A percentile compares a stretch with the other conserved stretches of the same genome.
Evolutionary conservation across 2,888 invertebrate genomes (phyloP).

Genomic region (Neoascia interrupta): DNA sequence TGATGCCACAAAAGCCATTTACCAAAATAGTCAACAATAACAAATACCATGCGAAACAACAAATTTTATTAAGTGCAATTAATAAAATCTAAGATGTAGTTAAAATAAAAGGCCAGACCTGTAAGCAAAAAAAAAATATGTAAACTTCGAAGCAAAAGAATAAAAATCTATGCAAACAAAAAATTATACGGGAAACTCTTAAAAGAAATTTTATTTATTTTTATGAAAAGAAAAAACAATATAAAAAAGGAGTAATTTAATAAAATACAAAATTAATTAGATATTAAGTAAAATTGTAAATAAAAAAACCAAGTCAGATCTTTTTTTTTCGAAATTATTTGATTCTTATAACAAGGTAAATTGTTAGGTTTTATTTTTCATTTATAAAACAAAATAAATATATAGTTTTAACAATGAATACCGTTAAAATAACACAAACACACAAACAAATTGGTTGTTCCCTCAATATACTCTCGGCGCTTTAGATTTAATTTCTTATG

Average conservation of each 20-base stretch:
- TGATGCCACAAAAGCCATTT: constrained; percentile 66
- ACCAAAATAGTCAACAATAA: constrained; percentile 60
- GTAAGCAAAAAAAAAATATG: constrained; percentile 40
- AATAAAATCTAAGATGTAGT: constrained; percentile 69
- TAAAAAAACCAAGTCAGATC: constrained; percentile 40
- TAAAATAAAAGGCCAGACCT: constrained; percentile 34
- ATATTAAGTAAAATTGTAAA: constrained; percentile 59
- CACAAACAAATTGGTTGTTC: constrained; percentile 16
- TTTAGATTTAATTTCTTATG: constrained; percentile 4
- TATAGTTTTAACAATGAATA: not conserved
- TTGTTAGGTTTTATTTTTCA: constrained; percentile 26
- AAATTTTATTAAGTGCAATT: constrained; percentile 70
- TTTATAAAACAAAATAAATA: constrained; percentile 4
- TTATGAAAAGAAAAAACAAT: constrained; percentile 39
- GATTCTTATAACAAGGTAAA: not conserved
- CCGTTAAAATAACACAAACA: too few relatives aligned
- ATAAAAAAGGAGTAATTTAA: constrained; percentile 20
- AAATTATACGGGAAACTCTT: constrained; percentile 29
- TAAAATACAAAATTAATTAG: constrained; percentile 43
- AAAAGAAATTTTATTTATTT: constrained; percentile 59
- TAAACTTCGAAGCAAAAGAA: constrained; percentile 42
- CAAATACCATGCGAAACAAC: constrained; percentile 60
- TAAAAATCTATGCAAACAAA: constrained; percentile 33
- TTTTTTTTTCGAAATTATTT: too few relatives aligned
- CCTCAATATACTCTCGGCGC: constrained; percentile 21